Conservation (phyloP, 2,797 vertebrate genomes). For the Hyperoplus lanceolatus region DNA sequence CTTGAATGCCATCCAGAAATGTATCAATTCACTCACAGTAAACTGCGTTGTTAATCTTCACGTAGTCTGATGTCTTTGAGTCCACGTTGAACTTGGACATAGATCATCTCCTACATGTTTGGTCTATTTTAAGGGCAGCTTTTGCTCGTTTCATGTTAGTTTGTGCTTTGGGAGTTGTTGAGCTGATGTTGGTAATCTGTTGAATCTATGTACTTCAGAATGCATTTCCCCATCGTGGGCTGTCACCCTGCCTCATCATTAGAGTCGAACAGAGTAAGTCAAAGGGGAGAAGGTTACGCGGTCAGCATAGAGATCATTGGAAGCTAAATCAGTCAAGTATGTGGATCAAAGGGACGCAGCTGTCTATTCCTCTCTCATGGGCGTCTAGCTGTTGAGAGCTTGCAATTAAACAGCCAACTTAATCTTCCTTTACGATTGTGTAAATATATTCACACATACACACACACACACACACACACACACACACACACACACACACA, state of each 20-base stretch:
- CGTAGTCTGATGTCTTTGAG: slow-evolving; percentile 50
- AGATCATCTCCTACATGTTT: slow-evolving; percentile 24
- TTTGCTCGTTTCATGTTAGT: slow-evolving; percentile 16
- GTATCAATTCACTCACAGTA: slow-evolving; percentile 70
- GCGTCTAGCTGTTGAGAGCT: slow-evolving; percentile 38
- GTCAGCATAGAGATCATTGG: slow-evolving; percentile 47
- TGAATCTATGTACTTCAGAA: slow-evolving; percentile 49
- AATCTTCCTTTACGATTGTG: slow-evolving; percentile 13
- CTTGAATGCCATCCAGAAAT: slow-evolving; percentile 69
- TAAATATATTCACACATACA: neutral
- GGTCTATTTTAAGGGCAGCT: slow-evolving; percentile 23
- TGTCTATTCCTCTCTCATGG: slow-evolving; percentile 46
- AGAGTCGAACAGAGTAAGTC: slow-evolving; percentile 35
- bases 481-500: no score
- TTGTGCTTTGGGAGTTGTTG: slow-evolving; percentile 19
- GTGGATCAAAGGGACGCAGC: slow-evolving; percentile 68
- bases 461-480: no score
- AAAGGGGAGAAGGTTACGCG: slow-evolving; percentile 54
- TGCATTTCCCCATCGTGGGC: slow-evolving; percentile 44
- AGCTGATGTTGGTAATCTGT: slow-evolving; percentile 45
- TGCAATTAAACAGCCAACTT: slow-evolving; percentile 44
- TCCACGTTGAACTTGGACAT: slow-evolving; percentile 50
- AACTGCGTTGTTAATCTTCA: slow-evolving; percentile 57
- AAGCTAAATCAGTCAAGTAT: slow-evolving; percentile 52
- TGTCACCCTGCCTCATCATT: slow-evolving; percentile 41